Evolutionary conservation across 1,140 invertebrate species (phyloP).

Genomic region (Homarus americanus): DNA sequence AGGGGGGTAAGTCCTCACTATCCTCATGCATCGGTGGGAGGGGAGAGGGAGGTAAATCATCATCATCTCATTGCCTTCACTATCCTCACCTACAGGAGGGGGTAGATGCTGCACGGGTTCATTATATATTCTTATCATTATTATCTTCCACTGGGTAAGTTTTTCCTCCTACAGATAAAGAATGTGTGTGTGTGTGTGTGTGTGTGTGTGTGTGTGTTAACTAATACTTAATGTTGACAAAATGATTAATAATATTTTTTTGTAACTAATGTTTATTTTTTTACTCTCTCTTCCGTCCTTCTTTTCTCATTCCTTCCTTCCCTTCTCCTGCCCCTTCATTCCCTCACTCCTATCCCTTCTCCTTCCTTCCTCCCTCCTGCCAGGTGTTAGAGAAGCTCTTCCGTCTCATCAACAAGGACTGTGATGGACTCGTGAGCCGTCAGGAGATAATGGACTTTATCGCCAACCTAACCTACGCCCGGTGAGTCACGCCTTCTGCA

Average conservation of each 20-base stretch:
- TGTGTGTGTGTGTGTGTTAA: too few relatives aligned
- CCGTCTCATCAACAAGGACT: constrained; percentile 49
- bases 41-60: neutral
- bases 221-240: too few relatives aligned
- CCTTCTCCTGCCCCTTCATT: neutral
- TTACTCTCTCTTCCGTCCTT: neutral
- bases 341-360: neutral
- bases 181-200: too few relatives aligned
- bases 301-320: neutral
- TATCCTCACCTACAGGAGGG: too few relatives aligned
- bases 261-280: neutral
- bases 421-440: constrained; percentile 33
- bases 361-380: neutral
- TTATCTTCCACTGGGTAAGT: too few relatives aligned
- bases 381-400: constrained; percentile 63
- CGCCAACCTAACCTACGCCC: constrained; percentile 61
- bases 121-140: too few relatives aligned
- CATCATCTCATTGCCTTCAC: neutral
- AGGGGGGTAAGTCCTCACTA: constrained; percentile 44
- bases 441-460: constrained; percentile 65
- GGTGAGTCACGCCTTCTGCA: constrained; percentile 20
- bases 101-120: too few relatives aligned
- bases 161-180: too few relatives aligned
- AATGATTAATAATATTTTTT: neutral
- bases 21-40: too few relatives aligned